Conservation (phyloP, 2,888 invertebrate genomes). For the Thera obeliscata region DNA sequence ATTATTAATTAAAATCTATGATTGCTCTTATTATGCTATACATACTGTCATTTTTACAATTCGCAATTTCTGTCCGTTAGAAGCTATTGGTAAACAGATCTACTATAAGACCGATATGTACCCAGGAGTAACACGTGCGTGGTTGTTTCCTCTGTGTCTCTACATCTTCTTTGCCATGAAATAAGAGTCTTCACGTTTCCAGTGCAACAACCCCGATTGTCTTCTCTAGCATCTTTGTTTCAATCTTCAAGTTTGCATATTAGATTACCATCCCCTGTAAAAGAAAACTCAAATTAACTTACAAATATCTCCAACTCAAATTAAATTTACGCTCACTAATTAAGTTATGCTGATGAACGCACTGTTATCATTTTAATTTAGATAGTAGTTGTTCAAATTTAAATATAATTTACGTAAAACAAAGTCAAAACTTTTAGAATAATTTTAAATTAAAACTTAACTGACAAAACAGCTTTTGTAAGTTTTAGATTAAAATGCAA, state of each 20-base stretch:
- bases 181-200: neutral
- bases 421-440: neutral
- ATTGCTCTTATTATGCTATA: too few species aligned
- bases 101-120: too few species aligned
- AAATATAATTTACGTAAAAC: constrained; percentile 8
- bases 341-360: constrained; percentile 51
- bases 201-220: too few species aligned
- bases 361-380: constrained; percentile 37
- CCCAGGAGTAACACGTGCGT: too few species aligned
- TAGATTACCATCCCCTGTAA: constrained; percentile 57
- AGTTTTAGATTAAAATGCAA: too few species aligned
- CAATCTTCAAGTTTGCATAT: constrained; percentile 54
- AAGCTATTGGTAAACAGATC: too few species aligned
- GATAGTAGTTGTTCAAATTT: constrained; percentile 1
- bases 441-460: constrained; percentile 14
- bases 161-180: too few species aligned
- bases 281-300: constrained; percentile 51
- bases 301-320: constrained; percentile 38
- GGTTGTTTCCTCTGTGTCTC: too few species aligned
- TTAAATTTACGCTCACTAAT: constrained; percentile 53
- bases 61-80: too few species aligned
- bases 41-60: too few species aligned
- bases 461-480: neutral
- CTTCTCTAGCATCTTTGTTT: constrained; percentile 42
- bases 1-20: too few species aligned